Evolutionary conservation across 1,140 invertebrate genomes (phyloP).

Genomic region (Chelonus insularis): DNA sequence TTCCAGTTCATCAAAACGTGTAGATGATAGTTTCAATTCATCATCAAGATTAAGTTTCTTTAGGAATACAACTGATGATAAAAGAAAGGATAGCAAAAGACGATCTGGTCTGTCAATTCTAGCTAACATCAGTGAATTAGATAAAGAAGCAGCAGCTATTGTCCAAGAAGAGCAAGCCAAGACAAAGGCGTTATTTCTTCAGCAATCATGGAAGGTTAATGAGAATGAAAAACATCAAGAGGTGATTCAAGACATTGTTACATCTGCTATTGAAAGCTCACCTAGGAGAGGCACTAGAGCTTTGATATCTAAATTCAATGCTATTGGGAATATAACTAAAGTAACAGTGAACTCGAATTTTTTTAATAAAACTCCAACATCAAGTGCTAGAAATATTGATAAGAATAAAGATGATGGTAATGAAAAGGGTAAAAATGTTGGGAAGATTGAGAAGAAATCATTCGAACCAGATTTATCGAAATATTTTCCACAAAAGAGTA

Average conservation of each 20-base stretch:
- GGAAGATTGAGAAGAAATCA: constrained; percentile 20
- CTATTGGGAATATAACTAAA: constrained; percentile 64
- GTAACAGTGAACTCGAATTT: constrained; percentile 61
- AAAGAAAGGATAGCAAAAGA: constrained; percentile 57
- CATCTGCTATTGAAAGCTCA: constrained; percentile 47
- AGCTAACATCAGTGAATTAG: constrained; percentile 79
- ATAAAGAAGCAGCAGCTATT: constrained; percentile 76
- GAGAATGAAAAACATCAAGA: constrained; percentile 45
- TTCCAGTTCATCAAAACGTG: too few relatives aligned
- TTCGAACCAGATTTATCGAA: constrained; percentile 41
- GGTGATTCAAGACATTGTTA: constrained; percentile 49
- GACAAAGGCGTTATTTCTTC: constrained; percentile 43
- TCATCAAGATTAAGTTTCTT: constrained; percentile 46
- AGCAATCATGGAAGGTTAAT: constrained; percentile 47
- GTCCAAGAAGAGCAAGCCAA: constrained; percentile 64
- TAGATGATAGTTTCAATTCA: too few relatives aligned
- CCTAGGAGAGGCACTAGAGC: constrained; percentile 61
- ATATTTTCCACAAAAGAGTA: constrained; percentile 41
- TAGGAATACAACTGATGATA: constrained; percentile 54
- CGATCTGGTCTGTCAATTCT: constrained; percentile 68
- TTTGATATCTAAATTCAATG: constrained; percentile 68
- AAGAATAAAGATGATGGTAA: not conserved
- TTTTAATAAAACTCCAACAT: constrained; percentile 43
- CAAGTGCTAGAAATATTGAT: not conserved
- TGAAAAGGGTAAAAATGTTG: not conserved